Base-by-base conservation (phyloP, 1,140 invertebrate species). In the Zaprionus gabonicus region DNA sequence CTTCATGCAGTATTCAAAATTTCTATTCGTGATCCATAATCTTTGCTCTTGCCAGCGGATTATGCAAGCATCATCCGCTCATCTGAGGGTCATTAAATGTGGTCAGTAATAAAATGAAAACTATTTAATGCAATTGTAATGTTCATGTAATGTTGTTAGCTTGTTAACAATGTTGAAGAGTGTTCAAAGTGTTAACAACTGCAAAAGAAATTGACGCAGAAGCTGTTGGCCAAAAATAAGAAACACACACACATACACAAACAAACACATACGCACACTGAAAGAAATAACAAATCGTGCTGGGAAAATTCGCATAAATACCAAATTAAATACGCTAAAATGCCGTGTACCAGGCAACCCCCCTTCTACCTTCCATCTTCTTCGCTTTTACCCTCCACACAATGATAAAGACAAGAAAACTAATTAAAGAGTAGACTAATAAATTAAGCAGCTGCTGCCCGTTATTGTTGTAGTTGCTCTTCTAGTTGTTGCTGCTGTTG, bases 351-450 rank as follows among this genome's bases (percentile, higher is more conserved):
- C 41, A 10, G n/a, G 41, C 41, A 46, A 46, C 41, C 41, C 41
- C 41, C n/a, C 41, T 9, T 34, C 27, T 28, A n/a, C 15, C 23
- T 20, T 4, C n/a, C 17, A 17, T 27, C 17, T 34, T n/a, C 2
- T 53, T 38, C 10, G n/a, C 20, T 25, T 23, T 6, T 38, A 28
- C 34, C 34, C 31, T 31, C 15, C 28, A n/a, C 23, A 59, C 60
- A 69, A 51, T 63, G 71, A 82, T 62, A 66, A 68, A 71, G 65
- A 51, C 66, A 78, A 83, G 74, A 81, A 81, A 87, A 79, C 71
- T 79, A 83, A 88, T 88, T 81, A 88, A 81, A 81, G 71, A 67
- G 64, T 71, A 81, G 75, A 76, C 70, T 84, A 87, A 87, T 88
- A 87, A 84, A 84, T 87, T 79, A 87, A 78, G 71, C 78, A 83